A percentile compares a stretch with the other conserved stretches of the same genome.
Evolutionary conservation across 2,888 invertebrate species (phyloP).

Genomic region (Therioaphis trifolii): DNA sequence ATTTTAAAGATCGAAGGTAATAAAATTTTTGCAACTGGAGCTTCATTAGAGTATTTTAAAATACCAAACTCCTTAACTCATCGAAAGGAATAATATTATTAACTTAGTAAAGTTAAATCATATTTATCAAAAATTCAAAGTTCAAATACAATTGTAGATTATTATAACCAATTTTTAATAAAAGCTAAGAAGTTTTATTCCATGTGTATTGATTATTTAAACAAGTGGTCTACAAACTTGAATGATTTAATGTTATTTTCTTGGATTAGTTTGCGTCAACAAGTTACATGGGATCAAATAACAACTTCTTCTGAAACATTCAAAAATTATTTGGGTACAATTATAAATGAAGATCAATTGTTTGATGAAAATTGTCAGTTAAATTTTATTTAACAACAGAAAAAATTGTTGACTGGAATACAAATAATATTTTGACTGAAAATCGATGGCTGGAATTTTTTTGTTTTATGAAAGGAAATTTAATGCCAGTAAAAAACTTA

Average conservation of each 20-base stretch:
- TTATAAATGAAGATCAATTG: no score
- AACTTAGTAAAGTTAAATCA: constrained; percentile 3
- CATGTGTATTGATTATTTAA: constrained; percentile 20
- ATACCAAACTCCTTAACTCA: not conserved
- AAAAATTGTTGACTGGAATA: not conserved
- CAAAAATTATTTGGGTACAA: no score
- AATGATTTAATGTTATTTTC: constrained; percentile 30
- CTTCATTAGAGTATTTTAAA: constrained; percentile 21
- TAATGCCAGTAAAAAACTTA: no score
- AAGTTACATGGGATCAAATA: no score
- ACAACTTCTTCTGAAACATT: no score
- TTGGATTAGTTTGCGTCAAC: constrained; percentile 27
- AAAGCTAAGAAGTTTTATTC: constrained; percentile 15
- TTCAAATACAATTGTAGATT: constrained; percentile 2
- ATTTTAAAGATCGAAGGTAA: constrained; percentile 18
- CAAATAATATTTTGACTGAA: constrained; percentile 1
- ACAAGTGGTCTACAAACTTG: constrained; percentile 17
- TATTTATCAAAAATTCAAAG: constrained; percentile 18
- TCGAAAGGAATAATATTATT: constrained; percentile 5
- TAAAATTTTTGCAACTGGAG: constrained; percentile 15
- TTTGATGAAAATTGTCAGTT: no score
- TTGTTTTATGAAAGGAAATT: not conserved
- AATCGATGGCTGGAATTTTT: not conserved
- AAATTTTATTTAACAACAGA: not conserved
- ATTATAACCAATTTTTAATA: not conserved